Percentiles rank a stretch among this genome's conserved stretches.
These are phyloP conservation scores for Notospermus geniculatus DNA, from an alignment of 1,140 invertebrate species.

Conservation along the genomic window DNA sequence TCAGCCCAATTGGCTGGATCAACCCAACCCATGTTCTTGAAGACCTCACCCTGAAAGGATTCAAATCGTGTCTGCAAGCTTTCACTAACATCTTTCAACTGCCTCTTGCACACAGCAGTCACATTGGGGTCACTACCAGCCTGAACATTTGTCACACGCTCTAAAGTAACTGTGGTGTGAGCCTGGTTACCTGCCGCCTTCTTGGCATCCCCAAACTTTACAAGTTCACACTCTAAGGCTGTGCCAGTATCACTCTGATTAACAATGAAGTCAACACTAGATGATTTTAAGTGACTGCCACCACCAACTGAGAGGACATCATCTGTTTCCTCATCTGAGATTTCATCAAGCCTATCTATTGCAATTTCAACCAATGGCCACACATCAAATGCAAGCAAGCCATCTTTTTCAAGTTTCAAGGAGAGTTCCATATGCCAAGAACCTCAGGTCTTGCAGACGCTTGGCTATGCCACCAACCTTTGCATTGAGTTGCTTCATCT, in stretches of 20 bases:
- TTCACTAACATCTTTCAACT: background rate
- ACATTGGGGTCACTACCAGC: background rate
- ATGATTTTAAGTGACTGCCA: no score
- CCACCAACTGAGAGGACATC: no score
- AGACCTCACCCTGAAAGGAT: background rate
- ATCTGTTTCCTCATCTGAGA: background rate
- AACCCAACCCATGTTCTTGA: background rate
- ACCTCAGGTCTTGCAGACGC: background rate
- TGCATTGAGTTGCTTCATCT: background rate
- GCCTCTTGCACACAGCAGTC: background rate
- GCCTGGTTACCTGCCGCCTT: background rate
- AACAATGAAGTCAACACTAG: background rate
- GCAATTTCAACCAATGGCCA: background rate
- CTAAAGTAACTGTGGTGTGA: background rate
- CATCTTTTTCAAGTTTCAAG: background rate
- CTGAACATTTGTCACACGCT: background rate
- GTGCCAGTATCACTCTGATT: background rate
- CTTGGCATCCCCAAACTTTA: background rate
- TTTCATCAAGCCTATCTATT: background rate
- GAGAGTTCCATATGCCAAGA: background rate
- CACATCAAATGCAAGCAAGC: background rate
- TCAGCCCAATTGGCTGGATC: slow-evolving; percentile 9
- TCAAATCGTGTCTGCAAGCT: background rate
- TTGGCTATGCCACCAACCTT: background rate
- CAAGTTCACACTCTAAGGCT: background rate